These are phyloP conservation scores for Taurulus bubalis DNA, from an alignment of 2,113 vertebrate genomes.

Conservation along the genomic window DNA sequence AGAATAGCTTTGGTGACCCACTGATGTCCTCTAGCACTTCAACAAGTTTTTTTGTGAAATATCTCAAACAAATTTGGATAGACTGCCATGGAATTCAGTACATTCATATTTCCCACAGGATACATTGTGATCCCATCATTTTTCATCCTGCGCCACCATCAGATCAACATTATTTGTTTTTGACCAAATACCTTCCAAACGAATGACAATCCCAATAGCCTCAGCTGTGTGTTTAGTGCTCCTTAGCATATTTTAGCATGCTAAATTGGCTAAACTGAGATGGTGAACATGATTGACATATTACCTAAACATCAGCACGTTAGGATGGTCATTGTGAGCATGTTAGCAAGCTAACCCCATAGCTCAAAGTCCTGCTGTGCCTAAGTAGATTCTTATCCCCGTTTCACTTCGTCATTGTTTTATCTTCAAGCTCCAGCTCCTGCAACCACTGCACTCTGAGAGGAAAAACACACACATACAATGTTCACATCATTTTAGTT, in stretches of 20 bases:
- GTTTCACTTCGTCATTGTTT: neutral
- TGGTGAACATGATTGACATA: neutral
- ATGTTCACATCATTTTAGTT: constrained; percentile 6
- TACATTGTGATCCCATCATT: constrained; percentile 1
- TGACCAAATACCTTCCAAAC: neutral
- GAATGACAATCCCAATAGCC: neutral
- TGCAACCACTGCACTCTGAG: neutral
- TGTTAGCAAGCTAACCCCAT: neutral
- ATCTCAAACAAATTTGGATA: neutral
- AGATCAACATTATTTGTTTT: constrained; percentile 4
- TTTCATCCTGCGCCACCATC: neutral
- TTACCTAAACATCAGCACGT: neutral
- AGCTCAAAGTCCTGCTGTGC: neutral
- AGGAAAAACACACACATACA: constrained; percentile 9
- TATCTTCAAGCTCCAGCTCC: neutral
- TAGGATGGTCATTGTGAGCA: neutral
- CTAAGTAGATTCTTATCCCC: neutral
- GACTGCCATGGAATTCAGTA: neutral
- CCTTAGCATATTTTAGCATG: neutral
- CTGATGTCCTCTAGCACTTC: too few species aligned
- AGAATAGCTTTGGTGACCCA: neutral
- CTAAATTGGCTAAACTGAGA: neutral
- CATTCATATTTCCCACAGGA: neutral
- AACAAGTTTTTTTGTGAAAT: neutral
- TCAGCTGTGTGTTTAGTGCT: neutral